Evolutionary conservation across 2,113 vertebrate species (phyloP).

Genomic region (Tursiops truncatus): DNA sequence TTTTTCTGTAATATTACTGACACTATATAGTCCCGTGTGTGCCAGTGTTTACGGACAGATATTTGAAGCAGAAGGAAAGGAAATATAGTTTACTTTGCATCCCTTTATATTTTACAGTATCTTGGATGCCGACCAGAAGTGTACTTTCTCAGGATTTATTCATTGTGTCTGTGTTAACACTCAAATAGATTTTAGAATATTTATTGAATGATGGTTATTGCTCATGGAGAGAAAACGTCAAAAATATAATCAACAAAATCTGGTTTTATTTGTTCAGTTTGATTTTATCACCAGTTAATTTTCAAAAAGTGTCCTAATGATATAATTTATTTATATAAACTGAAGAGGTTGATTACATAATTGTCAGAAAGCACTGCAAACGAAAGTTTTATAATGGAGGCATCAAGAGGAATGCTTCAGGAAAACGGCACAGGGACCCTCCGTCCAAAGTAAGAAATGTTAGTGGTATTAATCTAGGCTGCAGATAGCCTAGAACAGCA

Average conservation of each 20-base stretch:
- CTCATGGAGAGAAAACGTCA: background rate
- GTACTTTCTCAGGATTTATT: background rate
- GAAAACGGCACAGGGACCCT: fast-evolving
- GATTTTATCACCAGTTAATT: background rate
- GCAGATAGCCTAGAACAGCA: background rate
- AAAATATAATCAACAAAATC: background rate
- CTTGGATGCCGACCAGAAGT: background rate
- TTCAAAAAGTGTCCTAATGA: background rate
- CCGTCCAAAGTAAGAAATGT: background rate
- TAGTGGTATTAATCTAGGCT: background rate
- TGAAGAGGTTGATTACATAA: background rate
- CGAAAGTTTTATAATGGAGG: background rate
- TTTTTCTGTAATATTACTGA: background rate
- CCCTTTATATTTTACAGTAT: conserved; percentile 8
- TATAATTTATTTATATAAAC: background rate
- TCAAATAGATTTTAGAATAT: background rate
- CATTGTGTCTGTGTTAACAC: background rate
- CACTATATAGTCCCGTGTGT: background rate
- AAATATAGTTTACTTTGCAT: conserved; percentile 10
- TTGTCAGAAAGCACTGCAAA: too few relatives aligned
- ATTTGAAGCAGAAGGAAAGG: background rate
- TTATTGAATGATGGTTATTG: background rate
- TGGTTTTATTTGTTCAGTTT: background rate
- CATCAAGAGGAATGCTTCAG: background rate
- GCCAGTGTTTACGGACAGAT: conserved; percentile 20